phyloP scores from a whole-genome alignment of 2,113 vertebrate species.

The Phyllostomus discolor region DNA sequence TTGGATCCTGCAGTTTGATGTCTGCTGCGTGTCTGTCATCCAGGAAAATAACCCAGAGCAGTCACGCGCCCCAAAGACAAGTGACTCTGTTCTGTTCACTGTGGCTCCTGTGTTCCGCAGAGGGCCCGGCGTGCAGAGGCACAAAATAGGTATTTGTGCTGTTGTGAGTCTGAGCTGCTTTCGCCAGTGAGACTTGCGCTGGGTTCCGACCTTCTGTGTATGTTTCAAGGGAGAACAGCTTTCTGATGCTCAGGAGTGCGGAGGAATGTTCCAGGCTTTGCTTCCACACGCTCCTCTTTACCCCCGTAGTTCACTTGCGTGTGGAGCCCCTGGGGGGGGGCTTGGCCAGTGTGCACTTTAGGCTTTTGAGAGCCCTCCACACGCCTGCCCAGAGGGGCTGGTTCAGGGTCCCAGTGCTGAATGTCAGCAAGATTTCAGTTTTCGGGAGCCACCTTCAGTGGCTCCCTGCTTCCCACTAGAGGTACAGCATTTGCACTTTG shows the following conservation, averaged over 20 bases:
- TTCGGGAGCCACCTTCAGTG: too few species aligned
- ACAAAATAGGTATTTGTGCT: background rate
- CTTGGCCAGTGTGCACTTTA: background rate
- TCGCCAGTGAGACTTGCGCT: background rate
- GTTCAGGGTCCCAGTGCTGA: background rate
- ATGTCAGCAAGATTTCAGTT: background rate
- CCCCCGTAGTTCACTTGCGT: background rate
- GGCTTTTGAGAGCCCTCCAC: background rate
- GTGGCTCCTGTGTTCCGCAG: background rate
- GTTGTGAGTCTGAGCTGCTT: background rate
- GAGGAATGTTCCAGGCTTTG: background rate
- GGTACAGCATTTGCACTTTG: background rate
- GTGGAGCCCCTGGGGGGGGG: background rate
- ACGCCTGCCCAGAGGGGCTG: background rate
- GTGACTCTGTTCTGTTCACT: background rate
- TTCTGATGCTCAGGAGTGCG: background rate
- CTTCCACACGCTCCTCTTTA: background rate
- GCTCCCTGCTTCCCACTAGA: background rate
- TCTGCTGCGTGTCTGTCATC: background rate
- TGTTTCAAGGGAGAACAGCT: background rate
- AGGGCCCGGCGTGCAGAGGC: background rate
- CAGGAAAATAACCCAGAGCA: background rate
- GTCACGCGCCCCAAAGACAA: background rate
- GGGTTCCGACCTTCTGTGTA: background rate
- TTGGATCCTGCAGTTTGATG: background rate